Conservation (phyloP, 2,113 vertebrate species). For the Romanogobio albipinnatus region DNA sequence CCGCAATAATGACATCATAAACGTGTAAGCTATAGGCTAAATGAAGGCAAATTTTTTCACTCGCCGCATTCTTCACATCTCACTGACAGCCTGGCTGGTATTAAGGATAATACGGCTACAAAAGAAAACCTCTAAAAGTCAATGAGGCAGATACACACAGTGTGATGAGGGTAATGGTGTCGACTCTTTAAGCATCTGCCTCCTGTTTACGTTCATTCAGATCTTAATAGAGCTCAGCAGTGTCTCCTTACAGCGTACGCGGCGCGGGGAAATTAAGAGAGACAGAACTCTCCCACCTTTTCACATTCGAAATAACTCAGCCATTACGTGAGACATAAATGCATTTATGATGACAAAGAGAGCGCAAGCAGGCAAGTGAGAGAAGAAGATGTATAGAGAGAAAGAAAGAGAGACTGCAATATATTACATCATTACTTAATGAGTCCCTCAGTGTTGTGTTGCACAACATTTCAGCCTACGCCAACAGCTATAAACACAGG, state of each 20-base stretch:
- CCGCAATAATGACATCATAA: conserved; percentile 48
- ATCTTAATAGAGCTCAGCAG: conserved; percentile 53
- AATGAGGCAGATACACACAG: conserved; percentile 69
- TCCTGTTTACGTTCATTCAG: conserved; percentile 64
- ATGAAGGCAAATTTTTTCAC: conserved; percentile 50
- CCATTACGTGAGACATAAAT: conserved; percentile 24
- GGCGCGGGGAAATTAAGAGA: conserved; percentile 30
- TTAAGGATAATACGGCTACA: conserved; percentile 75
- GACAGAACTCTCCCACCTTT: conserved; percentile 29
- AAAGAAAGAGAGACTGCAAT: conserved; percentile 16
- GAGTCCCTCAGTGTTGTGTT: conserved; percentile 43
- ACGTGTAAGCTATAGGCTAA: conserved; percentile 31
- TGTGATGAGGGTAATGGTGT: conserved; percentile 70
- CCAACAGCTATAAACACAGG: conserved; percentile 53
- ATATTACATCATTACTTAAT: conserved; percentile 55
- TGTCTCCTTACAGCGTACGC: conserved; percentile 24
- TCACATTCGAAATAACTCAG: conserved; percentile 32
- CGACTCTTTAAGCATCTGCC: conserved; percentile 66
- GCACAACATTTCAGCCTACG: conserved; percentile 11
- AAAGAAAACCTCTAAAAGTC: conserved; percentile 70
- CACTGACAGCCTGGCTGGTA: conserved; percentile 67
- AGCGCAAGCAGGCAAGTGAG: neutral
- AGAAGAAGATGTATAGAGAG: conserved; percentile 5
- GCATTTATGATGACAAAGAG: conserved; percentile 21
- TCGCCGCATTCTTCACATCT: conserved; percentile 51